Evolutionary conservation across 1,140 invertebrate genomes (phyloP).

Genomic region (Nephila pilipes): DNA sequence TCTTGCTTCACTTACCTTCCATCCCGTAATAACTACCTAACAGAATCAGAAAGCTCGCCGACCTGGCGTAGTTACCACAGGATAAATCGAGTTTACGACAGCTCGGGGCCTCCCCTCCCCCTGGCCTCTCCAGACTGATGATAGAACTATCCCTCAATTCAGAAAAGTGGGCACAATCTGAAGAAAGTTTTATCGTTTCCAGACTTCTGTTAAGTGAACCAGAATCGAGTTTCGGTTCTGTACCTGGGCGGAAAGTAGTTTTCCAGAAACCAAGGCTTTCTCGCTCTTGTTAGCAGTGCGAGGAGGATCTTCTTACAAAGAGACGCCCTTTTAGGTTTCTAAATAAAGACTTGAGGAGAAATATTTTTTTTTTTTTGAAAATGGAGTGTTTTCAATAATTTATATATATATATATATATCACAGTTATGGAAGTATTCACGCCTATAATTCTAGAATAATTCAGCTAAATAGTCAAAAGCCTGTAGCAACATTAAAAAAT

Average conservation of each 20-base stretch:
- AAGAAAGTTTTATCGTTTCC: conserved; percentile 24
- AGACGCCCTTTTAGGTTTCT: too few relatives aligned
- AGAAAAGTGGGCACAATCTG: conserved; percentile 30
- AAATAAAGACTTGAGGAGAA: too few relatives aligned
- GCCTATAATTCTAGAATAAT: too few relatives aligned
- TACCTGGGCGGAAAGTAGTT: conserved; percentile 4
- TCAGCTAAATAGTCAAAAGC: too few relatives aligned
- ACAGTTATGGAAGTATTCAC: too few relatives aligned
- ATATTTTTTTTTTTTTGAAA: too few relatives aligned
- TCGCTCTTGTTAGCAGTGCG: too few relatives aligned
- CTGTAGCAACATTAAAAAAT: too few relatives aligned
- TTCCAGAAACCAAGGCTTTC: background rate
- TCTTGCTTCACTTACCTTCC: background rate
- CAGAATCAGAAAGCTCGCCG: conserved; percentile 19
- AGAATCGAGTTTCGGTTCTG: conserved; percentile 16
- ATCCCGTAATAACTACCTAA: conserved; percentile 4
- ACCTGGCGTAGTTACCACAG: conserved; percentile 5
- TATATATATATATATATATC: too few relatives aligned
- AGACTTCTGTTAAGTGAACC: conserved; percentile 8
- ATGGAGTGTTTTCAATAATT: too few relatives aligned
- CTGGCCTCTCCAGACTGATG: background rate
- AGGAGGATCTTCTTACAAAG: too few relatives aligned
- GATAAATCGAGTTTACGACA: conserved; percentile 38
- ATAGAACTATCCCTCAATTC: conserved; percentile 29
- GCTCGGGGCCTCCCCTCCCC: background rate